phyloP scores from a whole-genome alignment of 2,113 vertebrate genomes.

The Fregetta grallaria region DNA sequence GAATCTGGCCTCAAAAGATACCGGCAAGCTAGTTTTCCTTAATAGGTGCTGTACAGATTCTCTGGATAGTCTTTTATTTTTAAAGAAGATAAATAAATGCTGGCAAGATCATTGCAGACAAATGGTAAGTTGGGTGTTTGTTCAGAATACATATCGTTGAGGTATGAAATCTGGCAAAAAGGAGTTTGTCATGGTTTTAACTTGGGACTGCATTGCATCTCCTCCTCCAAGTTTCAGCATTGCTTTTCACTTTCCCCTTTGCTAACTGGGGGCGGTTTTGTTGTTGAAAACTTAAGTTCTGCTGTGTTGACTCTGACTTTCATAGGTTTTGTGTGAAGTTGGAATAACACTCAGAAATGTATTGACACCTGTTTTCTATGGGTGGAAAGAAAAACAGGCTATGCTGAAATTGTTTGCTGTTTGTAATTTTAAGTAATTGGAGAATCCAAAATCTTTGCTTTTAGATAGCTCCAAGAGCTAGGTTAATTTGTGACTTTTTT shows the following conservation, averaged over 20 bases:
- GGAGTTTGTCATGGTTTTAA: not conserved
- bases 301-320: not conserved
- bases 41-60: constrained; percentile 76
- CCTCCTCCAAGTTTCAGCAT: not conserved
- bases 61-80: constrained; percentile 81
- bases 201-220: not conserved
- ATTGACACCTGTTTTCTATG: not conserved
- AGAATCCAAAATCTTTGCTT: not conserved
- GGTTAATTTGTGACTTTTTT: not conserved
- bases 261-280: not conserved
- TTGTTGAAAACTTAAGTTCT: not conserved
- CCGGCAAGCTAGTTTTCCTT: constrained; percentile 66
- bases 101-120: constrained; percentile 87
- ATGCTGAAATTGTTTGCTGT: not conserved
- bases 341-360: not conserved
- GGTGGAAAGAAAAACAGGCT: not conserved
- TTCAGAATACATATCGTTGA: not conserved
- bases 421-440: not conserved
- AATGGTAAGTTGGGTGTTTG: constrained; percentile 75
- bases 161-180: not conserved
- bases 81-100: constrained; percentile 84
- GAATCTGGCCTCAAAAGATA: not conserved
- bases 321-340: not conserved
- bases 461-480: not conserved
- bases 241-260: not conserved